A percentile compares a stretch with the other conserved stretches of the same genome.
phyloP scores from a whole-genome alignment of 2,888 invertebrate genomes.

The Drosophila ezoana region DNA sequence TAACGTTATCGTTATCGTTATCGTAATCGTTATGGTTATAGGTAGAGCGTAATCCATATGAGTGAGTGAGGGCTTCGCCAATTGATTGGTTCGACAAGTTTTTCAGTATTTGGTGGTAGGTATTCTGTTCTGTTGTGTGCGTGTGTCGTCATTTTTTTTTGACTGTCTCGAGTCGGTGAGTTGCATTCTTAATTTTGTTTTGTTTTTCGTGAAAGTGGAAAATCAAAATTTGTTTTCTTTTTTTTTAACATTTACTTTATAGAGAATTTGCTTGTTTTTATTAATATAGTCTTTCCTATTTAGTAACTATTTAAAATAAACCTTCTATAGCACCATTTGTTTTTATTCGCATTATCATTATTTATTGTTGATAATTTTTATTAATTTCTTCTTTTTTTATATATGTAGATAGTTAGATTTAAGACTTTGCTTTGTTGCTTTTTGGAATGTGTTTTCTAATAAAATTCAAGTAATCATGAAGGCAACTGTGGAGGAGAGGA shows the following conservation, averaged over 20 bases:
- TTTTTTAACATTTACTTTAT: slow-evolving; percentile 59
- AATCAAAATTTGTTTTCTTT: slow-evolving; percentile 59
- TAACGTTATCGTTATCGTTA: slow-evolving; percentile 17
- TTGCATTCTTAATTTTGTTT: slow-evolving; percentile 48
- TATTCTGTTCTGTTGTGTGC: slow-evolving; percentile 23
- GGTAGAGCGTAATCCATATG: slow-evolving; percentile 50
- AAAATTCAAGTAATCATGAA: slow-evolving; percentile 43
- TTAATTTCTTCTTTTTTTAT: slow-evolving; percentile 7
- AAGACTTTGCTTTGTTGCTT: slow-evolving; percentile 81
- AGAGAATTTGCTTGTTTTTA: slow-evolving; percentile 36
- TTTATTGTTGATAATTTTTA: slow-evolving; percentile 28
- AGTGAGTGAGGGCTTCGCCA: slow-evolving; percentile 62
- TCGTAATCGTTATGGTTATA: slow-evolving; percentile 23
- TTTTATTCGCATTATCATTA: slow-evolving; percentile 79
- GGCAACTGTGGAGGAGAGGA: slow-evolving; percentile 14
- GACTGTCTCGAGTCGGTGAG: slow-evolving; percentile 53
- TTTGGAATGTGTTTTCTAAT: slow-evolving; percentile 79
- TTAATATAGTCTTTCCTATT: slow-evolving; percentile 55
- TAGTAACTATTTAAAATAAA: slow-evolving; percentile 78
- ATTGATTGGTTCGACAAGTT: slow-evolving; percentile 70
- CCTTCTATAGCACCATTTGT: slow-evolving; percentile 81
- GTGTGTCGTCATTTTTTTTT: slow-evolving; percentile 33
- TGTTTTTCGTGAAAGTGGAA: slow-evolving; percentile 61
- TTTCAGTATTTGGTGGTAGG: slow-evolving; percentile 59
- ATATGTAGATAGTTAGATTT: too few relatives aligned